Evolutionary conservation across 2,113 vertebrate genomes (phyloP), one percentile per base, ranked within the genome.

Genomic region (Strix aluco): DNA sequence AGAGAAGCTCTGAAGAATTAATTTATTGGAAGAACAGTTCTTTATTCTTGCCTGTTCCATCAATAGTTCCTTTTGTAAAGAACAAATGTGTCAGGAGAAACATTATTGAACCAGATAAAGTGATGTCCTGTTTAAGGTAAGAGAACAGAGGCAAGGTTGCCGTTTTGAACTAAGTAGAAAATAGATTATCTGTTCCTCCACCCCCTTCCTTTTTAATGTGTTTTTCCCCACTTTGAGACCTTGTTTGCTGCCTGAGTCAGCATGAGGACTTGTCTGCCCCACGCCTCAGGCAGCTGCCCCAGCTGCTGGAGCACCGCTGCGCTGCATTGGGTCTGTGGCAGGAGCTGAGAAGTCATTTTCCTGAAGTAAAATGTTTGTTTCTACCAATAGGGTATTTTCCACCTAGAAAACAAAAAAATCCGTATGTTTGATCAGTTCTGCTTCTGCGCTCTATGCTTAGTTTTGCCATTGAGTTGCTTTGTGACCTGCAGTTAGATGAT

Each of bases 61-160:
- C 91, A 88, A 66, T 90, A 81, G 69, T 49, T 92, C 58, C 55
- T 94, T 94, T 62, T 62, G 75, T 79, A 75, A 82, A 74, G 92
- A 82, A 52, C 72, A 89, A 92, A 77, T 67, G n/a, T 72, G 93
- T 95, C 87, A 67, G 90, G 75, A 96, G 71, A 80, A 86, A 75
- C 66, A 40, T 89, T 88, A 94, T 85, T 94, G 90, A 91, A 38
- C 77, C 70, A 83, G 67, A 51, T 91, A 46, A 96, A 91, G 87
- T 34, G 84, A 71, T 75, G 49, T 36, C 47, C 42, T 70, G 54
- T 61, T 86, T 58, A 71, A 72, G 55, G 21, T 38, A 52, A 66
- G 61, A 90, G 88, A 93, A 73, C 46, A 57, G 80, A 86, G 42
- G 36, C 57, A n/a, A 86, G 61, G 36, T 38, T 61, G 29, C 81